Evolutionary conservation across 1,140 invertebrate genomes (phyloP).

Genomic region (Microplitis demolitor): DNA sequence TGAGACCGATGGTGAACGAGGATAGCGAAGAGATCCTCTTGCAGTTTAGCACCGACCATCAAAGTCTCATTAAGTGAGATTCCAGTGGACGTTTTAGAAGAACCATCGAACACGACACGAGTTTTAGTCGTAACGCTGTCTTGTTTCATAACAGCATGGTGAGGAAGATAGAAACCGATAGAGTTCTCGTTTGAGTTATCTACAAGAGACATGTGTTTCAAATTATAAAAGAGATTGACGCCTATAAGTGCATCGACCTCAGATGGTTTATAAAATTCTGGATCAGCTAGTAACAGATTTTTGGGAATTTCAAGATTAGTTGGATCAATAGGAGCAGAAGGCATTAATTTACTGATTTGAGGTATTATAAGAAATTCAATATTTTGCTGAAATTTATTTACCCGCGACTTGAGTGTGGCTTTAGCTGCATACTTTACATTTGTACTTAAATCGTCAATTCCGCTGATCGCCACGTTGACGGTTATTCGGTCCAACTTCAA

Average conservation of each 20-base stretch:
- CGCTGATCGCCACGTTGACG: background rate
- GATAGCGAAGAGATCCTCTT: constrained; percentile 6
- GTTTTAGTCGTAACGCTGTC: background rate
- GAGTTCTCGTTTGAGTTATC: background rate
- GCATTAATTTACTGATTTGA: too few species aligned
- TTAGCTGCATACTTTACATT: background rate
- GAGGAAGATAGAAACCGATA: constrained; percentile 19
- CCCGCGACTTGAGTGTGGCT: background rate
- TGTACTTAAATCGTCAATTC: background rate
- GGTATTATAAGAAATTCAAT: too few species aligned
- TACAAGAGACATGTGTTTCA: constrained; percentile 29
- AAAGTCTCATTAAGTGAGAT: constrained; percentile 10
- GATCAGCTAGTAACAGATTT: constrained; percentile 30
- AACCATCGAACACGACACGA: background rate
- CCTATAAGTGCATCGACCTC: constrained; percentile 20
- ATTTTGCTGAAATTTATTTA: background rate
- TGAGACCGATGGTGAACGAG: background rate
- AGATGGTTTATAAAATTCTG: constrained; percentile 28
- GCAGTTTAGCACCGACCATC: constrained; percentile 13
- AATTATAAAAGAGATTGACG: background rate
- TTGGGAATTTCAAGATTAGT: constrained; percentile 27
- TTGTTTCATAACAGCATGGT: background rate
- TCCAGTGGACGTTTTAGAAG: background rate
- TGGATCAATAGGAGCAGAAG: constrained; percentile 10
- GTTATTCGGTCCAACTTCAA: background rate